Conservation (phyloP, 2,113 vertebrate genomes). For the Pituophis catenifer region DNA sequence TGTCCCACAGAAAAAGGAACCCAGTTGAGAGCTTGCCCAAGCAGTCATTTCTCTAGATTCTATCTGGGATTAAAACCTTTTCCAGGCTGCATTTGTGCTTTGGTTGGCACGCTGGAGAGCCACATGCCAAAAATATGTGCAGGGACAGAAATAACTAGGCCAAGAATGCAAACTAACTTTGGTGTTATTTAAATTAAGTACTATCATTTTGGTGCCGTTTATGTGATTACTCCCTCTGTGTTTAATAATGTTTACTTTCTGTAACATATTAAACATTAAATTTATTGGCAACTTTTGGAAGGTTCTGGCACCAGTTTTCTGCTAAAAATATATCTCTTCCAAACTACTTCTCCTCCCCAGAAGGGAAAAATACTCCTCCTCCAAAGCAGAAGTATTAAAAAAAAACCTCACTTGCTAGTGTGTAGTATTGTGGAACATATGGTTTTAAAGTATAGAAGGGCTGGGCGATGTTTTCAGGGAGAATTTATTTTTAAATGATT, state of each 20-base stretch:
- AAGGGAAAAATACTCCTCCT: neutral
- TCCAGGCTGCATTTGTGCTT: neutral
- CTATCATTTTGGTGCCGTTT: neutral
- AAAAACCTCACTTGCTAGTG: neutral
- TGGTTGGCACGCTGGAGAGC: neutral
- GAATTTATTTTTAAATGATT: slow-evolving; percentile 45
- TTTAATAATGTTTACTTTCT: neutral
- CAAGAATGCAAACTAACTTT: neutral
- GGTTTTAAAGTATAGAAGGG: slow-evolving; percentile 1
- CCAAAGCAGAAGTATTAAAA: neutral
- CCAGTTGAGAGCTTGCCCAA: neutral
- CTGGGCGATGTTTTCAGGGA: neutral
- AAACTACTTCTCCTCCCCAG: neutral
- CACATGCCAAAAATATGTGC: neutral
- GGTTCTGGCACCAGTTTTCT: neutral
- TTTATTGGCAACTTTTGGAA: neutral
- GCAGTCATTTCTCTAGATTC: neutral
- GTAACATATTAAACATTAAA: neutral
- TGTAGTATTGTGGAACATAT: neutral
- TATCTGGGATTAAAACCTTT: neutral
- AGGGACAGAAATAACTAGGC: neutral
- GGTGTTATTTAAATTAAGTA: neutral
- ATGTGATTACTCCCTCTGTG: neutral
- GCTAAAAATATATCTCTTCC: neutral
- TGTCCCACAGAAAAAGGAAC: neutral